phyloP scores from a whole-genome alignment of 2,113 vertebrate species.

The Grammatotria lemairii region DNA sequence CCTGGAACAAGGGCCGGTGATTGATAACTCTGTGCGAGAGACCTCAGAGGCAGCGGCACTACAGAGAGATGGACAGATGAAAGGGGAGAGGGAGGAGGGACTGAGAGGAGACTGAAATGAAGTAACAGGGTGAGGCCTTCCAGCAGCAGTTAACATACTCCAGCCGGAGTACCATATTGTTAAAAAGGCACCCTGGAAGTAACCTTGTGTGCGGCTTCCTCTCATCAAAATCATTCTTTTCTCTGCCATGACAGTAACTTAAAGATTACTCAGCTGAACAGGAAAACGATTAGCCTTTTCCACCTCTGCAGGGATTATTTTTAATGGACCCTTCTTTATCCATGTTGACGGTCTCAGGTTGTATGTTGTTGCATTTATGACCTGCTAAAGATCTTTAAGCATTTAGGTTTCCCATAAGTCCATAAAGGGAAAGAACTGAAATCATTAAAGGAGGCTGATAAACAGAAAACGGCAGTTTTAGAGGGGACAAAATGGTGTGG shows the following conservation, averaged over 20 bases:
- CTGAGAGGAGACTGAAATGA: conserved; percentile 10
- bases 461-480: not conserved
- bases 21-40: conserved; percentile 45
- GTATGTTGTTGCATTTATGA: not conserved
- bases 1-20: conserved; percentile 29
- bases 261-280: not conserved
- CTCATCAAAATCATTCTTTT: not conserved
- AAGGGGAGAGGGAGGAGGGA: conserved; percentile 29
- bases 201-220: not conserved
- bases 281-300: not conserved
- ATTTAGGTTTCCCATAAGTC: not conserved
- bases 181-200: not conserved
- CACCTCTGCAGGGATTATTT: not conserved
- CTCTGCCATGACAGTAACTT: not conserved
- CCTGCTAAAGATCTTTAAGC: not conserved
- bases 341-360: not conserved
- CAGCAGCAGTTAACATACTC: not conserved
- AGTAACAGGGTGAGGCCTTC: conserved; percentile 18
- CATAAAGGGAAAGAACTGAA: not conserved
- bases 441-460: not conserved
- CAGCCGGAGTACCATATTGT: not conserved
- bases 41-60: conserved; percentile 36
- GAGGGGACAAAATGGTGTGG: not conserved
- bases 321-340: not conserved
- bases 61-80: conserved; percentile 48